Conservation (phyloP, 2,113 vertebrate genomes). For the Oxyruncus cristatus region DNA sequence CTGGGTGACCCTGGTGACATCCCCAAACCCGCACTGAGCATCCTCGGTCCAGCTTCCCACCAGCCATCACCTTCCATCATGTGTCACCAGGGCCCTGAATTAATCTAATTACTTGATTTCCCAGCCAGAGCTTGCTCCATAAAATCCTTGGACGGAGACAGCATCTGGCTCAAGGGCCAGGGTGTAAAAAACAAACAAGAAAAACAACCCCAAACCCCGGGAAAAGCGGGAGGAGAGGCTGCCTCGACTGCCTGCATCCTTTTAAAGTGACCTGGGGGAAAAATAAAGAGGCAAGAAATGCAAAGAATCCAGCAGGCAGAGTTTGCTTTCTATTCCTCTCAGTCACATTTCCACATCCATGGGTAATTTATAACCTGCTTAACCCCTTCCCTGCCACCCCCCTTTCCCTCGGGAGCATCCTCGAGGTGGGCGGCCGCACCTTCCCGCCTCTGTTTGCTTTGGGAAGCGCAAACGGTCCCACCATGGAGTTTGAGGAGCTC, state of each 20-base stretch:
- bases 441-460: constrained; percentile 17
- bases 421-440: neutral
- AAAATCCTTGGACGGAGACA: constrained; percentile 30
- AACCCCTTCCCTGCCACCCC: constrained; percentile 34
- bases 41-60: neutral
- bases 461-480: neutral
- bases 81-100: neutral
- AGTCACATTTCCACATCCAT: constrained; percentile 45
- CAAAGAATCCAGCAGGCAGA: constrained; percentile 62
- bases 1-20: neutral
- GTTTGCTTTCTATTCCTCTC: constrained; percentile 58
- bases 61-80: neutral
- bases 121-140: constrained; percentile 39
- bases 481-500: neutral
- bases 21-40: neutral
- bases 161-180: constrained; percentile 43
- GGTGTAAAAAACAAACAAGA: constrained; percentile 36
- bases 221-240: constrained; percentile 18
- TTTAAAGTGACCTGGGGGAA: constrained; percentile 66
- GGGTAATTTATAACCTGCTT: constrained; percentile 58
- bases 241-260: constrained; percentile 55
- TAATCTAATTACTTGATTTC: constrained; percentile 14
- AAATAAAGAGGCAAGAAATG: constrained; percentile 72
- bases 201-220: neutral
- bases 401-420: neutral